A percentile compares a stretch with the other conserved stretches of the same genome.
Conservation (phyloP, 1,140 invertebrate genomes). For the Helicoverpa armigera region DNA sequence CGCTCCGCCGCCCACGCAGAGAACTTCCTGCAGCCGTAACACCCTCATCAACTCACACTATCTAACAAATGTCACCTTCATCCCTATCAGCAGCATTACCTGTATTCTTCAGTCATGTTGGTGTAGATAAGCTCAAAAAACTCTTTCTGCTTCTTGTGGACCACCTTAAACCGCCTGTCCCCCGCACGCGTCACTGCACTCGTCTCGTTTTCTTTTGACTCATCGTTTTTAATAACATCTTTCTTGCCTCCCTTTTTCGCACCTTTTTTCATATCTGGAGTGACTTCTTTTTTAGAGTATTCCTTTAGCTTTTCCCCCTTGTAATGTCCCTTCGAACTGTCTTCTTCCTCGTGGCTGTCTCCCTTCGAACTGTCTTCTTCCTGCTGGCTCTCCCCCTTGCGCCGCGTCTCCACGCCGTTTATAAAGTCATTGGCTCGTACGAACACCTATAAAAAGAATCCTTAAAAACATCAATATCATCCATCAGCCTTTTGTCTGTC, state of each 20-base stretch:
- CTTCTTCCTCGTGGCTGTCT: not conserved
- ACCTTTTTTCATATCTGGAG: not conserved
- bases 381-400: not conserved
- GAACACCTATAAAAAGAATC: constrained; percentile 49
- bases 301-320: not conserved
- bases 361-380: not conserved
- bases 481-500: too few species aligned
- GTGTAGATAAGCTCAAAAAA: constrained; percentile 60
- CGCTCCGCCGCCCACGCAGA: constrained; percentile 39
- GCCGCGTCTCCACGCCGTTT: not conserved
- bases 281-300: too few species aligned
- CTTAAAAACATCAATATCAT: too few species aligned
- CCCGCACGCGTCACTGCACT: not conserved
- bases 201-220: too few species aligned
- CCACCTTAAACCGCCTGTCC: constrained; percentile 51
- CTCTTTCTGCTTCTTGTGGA: constrained; percentile 39
- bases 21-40: constrained; percentile 41
- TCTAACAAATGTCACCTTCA: not conserved
- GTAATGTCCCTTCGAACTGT: not conserved
- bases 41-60: not conserved
- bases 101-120: constrained; percentile 60
- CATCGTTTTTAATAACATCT: too few species aligned
- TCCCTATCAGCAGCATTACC: constrained; percentile 40
- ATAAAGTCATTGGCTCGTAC: constrained; percentile 51
- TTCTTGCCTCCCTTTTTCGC: not conserved